These are phyloP conservation scores for Microtus richardsoni DNA, from an alignment of 2,113 vertebrate species.

Conservation along the genomic window DNA sequence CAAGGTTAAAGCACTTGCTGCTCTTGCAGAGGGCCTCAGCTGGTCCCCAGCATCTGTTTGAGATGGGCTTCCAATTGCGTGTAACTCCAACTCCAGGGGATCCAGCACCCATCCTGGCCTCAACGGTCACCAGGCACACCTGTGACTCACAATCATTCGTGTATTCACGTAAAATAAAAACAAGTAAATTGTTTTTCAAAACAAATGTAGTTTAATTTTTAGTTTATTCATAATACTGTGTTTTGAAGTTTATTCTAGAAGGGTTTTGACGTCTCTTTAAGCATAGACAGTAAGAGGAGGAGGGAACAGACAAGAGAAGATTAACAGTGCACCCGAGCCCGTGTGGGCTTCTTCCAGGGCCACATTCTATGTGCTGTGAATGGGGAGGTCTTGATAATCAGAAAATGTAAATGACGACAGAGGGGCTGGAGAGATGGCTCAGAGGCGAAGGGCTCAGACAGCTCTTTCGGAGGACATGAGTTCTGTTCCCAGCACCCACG, in stretches of 20 bases:
- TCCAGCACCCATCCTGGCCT: not conserved
- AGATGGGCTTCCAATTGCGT: not conserved
- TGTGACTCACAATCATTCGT: not conserved
- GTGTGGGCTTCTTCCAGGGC: not conserved
- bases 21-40: not conserved
- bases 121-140: not conserved
- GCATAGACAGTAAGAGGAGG: not conserved
- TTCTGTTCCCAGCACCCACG: not conserved
- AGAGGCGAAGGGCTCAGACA: not conserved
- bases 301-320: no score
- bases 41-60: not conserved
- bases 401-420: not conserved
- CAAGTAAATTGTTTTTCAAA: not conserved
- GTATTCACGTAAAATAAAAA: not conserved
- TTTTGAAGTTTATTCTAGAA: not conserved
- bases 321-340: not conserved
- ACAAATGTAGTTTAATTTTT: not conserved
- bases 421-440: not conserved
- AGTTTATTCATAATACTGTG: not conserved
- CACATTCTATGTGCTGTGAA: not conserved
- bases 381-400: not conserved
- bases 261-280: not conserved
- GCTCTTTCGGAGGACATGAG: not conserved
- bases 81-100: not conserved
- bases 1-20: not conserved